Percentiles rank a stretch among this genome's conserved stretches.
phyloP scores from a whole-genome alignment of 2,113 vertebrate genomes.

The Petrocephalus zakoni region DNA sequence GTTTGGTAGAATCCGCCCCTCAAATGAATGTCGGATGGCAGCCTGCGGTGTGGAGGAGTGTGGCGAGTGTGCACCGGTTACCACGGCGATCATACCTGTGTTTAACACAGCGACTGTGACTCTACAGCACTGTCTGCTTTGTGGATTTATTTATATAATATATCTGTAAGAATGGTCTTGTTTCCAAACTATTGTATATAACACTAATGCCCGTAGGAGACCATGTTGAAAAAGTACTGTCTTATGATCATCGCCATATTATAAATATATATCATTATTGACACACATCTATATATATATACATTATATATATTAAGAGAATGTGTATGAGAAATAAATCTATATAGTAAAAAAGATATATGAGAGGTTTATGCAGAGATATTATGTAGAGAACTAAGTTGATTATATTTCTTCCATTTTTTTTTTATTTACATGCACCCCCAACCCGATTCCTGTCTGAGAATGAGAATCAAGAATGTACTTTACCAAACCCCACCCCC shows the following conservation, averaged over 20 bases:
- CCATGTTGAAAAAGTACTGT: conserved; percentile 50
- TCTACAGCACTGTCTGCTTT: conserved; percentile 63
- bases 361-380: conserved; percentile 52
- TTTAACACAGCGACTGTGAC: conserved; percentile 41
- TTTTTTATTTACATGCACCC: conserved; percentile 60
- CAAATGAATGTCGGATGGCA: background rate
- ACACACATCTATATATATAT: conserved; percentile 30
- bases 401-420: conserved; percentile 58
- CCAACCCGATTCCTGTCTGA: conserved; percentile 47
- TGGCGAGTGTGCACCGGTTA: background rate
- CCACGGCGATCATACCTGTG: background rate
- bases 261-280: conserved; percentile 47
- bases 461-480: conserved; percentile 70
- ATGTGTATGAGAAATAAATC: conserved; percentile 28
- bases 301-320: conserved; percentile 27
- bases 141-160: conserved; percentile 61
- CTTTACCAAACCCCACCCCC: conserved; percentile 40
- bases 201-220: conserved; percentile 50
- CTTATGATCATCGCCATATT: conserved; percentile 55
- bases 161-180: conserved; percentile 47
- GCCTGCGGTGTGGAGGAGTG: conserved; percentile 12
- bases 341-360: conserved; percentile 44
- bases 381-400: conserved; percentile 53
- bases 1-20: conserved; percentile 6
- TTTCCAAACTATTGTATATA: conserved; percentile 38